Evolutionary conservation across 2,888 invertebrate genomes (phyloP), one percentile per base, ranked within the genome.

Genomic region (Tenthredo notha): DNA sequence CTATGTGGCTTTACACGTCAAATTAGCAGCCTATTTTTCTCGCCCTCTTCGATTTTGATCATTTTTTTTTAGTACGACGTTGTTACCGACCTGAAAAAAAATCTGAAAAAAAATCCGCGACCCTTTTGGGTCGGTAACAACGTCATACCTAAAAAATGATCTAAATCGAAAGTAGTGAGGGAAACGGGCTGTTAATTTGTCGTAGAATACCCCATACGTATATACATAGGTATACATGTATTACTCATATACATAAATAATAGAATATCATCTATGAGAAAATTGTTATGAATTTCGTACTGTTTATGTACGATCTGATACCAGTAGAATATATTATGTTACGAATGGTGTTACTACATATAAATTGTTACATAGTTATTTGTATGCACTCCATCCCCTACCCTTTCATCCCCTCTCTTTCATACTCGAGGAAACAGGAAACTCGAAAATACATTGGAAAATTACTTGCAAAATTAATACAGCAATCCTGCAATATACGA

Each of bases 311-410:
- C 50, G 54, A 54, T 77, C 77, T 54, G 54, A 77, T 77, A 77
- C 29, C 54, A 54, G 77, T 54, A 54, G 50, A 77, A 77, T 77
- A 77, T 50, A 67, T 77, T 18, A 84, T 47, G 65, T 75, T 33
- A 75, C 54, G 77, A 77, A 65, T 33, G 37, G 58, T 77, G 77
- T 65, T 40, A 84, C 74, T 61, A 37, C 10, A 10, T 65, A 37
- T 33, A 50, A 37, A 77, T 86, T 65, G 33, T 67, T 85, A 47
- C 72, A 40, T 77, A 40, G 47, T 43, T 58, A 33, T 50, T 70
- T 29, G 54, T 77, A 33, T 50, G 54, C 9, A 29, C 85, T 84
- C 37, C 21, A n/a, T 74, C 75, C 65, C 82, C 40, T 65, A 10
- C 33, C 15, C n/a, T 33, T 33, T 33, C n/a, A 9, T 37, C 6